Percentiles rank a stretch among this genome's conserved stretches.
These are phyloP conservation scores for Clamator glandarius DNA, from an alignment of 2,797 vertebrate species.

Conservation along the genomic window DNA sequence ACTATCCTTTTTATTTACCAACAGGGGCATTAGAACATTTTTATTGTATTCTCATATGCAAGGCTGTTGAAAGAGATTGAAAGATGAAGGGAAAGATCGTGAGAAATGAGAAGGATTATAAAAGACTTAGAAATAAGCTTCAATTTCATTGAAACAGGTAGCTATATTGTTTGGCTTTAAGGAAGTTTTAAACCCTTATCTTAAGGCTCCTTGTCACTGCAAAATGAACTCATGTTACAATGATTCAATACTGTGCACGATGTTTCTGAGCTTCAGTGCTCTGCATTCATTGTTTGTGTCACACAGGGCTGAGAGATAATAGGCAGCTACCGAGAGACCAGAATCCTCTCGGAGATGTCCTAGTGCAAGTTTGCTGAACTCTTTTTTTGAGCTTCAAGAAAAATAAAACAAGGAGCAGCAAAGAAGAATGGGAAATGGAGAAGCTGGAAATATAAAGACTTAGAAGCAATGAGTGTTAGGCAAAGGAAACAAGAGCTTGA, in stretches of 20 bases:
- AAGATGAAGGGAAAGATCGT: constrained; percentile 61
- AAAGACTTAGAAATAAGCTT: constrained; percentile 69
- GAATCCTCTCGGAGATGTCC: neutral
- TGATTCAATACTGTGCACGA: constrained; percentile 9
- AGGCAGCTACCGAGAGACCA: neutral
- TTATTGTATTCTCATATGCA: constrained; percentile 41
- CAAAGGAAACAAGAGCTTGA: neutral
- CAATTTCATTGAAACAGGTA: constrained; percentile 54
- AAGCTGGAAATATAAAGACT: neutral
- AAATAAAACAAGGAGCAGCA: neutral
- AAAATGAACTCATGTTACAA: constrained; percentile 56
- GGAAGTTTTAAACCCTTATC: constrained; percentile 65
- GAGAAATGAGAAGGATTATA: constrained; percentile 69
- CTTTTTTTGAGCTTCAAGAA: neutral
- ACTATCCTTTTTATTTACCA: constrained; percentile 6
- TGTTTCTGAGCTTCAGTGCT: neutral
- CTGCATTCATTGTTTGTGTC: neutral
- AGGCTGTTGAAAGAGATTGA: constrained; percentile 56
- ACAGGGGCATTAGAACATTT: neutral
- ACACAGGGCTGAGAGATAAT: neutral
- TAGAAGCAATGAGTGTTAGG: neutral
- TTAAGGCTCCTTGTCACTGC: constrained; percentile 50
- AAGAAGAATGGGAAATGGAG: neutral
- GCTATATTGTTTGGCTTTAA: constrained; percentile 57
- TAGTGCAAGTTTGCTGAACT: constrained; percentile 24